Evolutionary conservation across 2,888 invertebrate genomes (phyloP), one percentile per base, ranked within the genome.

Genomic region (Ormyrus labotus): DNA sequence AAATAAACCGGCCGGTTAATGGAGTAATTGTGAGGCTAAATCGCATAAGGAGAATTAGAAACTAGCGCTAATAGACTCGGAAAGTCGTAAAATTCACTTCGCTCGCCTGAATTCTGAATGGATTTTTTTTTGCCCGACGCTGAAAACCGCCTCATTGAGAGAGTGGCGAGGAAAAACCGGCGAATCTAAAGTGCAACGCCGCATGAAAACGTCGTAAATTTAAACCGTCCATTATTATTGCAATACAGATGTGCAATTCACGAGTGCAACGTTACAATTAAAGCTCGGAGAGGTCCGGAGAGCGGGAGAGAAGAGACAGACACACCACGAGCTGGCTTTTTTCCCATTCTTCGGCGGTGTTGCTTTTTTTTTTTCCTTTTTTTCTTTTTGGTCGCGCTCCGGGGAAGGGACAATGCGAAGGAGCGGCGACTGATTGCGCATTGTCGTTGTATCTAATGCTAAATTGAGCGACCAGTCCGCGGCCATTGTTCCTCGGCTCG

Each of bases 401-500:
- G 64, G 34, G 3, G 13, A 72, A 68, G 53, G 58, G 61, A 79
- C 79, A 79, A 79, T 79, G 74, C 68, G n/a, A 79, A 69, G 74
- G 78, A 78, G 78, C 72, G 78, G 60, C 78, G 61, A 74, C 79
- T 79, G 74, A 74, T 74, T 79, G 79, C 74, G 74, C 73, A 79
- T 74, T 79, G 74, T 79, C 74, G 79, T 58, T 73, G 73, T 61
- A 51, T 75, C 80, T 79, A 79, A 69, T 73, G 79, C 73, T 79
- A 79, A 79, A 79, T 73, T 73, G 73, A 74, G 73, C 77, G 64
- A 76, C 69, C 55, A 48, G 47, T 65, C 11, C 51, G 64, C 9
- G 19, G 61, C 60, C 53, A 78, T 78, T 78, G 78, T 78, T 77
- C 63, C 68, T 9, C 60, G 19, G 11, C 61, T 55, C 50, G 55